phyloP scores from a whole-genome alignment of 2,888 invertebrate species.

The Scrobipalpa costella region DNA sequence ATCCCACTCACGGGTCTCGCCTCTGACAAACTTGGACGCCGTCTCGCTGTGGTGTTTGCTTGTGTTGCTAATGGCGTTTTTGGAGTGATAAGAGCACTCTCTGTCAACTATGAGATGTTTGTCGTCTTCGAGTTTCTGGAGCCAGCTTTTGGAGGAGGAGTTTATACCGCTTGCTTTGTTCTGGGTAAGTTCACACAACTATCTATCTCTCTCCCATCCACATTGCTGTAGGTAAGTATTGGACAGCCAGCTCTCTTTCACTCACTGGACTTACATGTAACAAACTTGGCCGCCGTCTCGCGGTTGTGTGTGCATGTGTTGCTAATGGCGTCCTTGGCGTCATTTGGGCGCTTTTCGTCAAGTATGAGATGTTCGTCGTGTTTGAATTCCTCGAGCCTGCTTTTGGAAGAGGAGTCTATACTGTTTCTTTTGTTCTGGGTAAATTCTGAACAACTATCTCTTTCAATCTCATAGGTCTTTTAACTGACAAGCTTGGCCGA shows the following conservation, averaged over 20 bases:
- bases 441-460: too few species aligned
- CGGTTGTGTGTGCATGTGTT: constrained; percentile 80
- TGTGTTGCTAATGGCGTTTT: constrained; percentile 78
- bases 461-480: constrained; percentile 85
- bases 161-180: constrained; percentile 82
- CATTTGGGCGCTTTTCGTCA: constrained; percentile 79
- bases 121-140: constrained; percentile 82
- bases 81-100: constrained; percentile 80
- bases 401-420: constrained; percentile 81
- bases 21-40: constrained; percentile 86
- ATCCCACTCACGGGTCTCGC: constrained; percentile 86
- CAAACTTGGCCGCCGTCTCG: constrained; percentile 81
- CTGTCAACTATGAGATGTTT: constrained; percentile 81
- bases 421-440: constrained; percentile 83
- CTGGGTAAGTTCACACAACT: constrained; percentile 70
- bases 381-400: constrained; percentile 82
- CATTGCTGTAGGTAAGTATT: too few species aligned
- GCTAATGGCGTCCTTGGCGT: constrained; percentile 79
- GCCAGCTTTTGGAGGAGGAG: constrained; percentile 79
- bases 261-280: constrained; percentile 88
- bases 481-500: constrained; percentile 85
- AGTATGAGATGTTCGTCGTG: constrained; percentile 80
- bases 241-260: too few species aligned
- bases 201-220: constrained; percentile 82
- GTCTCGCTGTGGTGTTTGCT: constrained; percentile 80